A percentile compares a stretch with the other conserved stretches of the same genome.
These are phyloP conservation scores for Cirrhinus molitorella DNA, from an alignment of 2,797 vertebrate species.

Conservation along the genomic window DNA sequence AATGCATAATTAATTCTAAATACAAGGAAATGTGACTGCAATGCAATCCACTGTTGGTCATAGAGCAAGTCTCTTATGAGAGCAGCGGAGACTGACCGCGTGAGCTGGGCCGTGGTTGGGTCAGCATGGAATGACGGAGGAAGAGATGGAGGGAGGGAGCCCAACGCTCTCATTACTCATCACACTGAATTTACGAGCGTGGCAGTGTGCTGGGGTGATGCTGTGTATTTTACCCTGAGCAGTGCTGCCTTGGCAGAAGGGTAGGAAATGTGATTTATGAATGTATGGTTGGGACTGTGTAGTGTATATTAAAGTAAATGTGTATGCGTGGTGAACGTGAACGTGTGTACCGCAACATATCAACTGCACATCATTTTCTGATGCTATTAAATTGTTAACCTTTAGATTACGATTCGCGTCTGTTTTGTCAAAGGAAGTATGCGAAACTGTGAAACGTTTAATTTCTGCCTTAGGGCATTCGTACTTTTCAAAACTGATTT, in stretches of 20 bases:
- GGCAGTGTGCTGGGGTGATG: constrained; percentile 39
- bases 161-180: constrained; percentile 46
- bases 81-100: constrained; percentile 27
- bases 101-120: constrained; percentile 5
- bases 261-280: constrained; percentile 47
- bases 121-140: constrained; percentile 2
- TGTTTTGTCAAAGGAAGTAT: constrained; percentile 1
- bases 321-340: background rate
- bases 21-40: constrained; percentile 34
- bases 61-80: constrained; percentile 27
- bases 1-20: constrained; percentile 39
- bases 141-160: background rate
- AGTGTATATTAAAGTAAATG: constrained; percentile 19
- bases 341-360: constrained; percentile 16
- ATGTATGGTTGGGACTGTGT: constrained; percentile 29
- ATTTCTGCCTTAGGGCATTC: background rate
- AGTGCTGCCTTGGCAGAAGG: constrained; percentile 40
- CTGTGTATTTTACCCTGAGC: constrained; percentile 55
- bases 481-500: background rate
- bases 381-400: constrained; percentile 39
- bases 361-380: constrained; percentile 31
- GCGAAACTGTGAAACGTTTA: background rate
- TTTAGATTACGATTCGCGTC: constrained; percentile 1
- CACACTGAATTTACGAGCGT: constrained; percentile 56
- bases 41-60: constrained; percentile 19